phyloP scores from a whole-genome alignment of 2,113 vertebrate species.

The Pangasianodon hypophthalmus region DNA sequence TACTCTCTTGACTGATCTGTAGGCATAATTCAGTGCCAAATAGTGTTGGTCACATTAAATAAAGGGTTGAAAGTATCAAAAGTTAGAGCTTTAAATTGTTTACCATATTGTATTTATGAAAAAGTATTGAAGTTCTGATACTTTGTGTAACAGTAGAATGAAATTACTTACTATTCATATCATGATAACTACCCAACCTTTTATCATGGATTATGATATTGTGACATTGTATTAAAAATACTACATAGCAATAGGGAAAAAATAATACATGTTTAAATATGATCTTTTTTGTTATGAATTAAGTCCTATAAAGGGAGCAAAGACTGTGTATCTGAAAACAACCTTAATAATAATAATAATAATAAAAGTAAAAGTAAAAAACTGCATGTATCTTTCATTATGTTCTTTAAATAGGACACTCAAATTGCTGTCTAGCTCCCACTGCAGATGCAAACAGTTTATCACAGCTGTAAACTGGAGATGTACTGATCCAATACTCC shows the following conservation, averaged over 20 bases:
- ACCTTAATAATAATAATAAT: too few relatives aligned
- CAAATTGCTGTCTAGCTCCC: neutral
- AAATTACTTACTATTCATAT: neutral
- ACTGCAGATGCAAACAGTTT: neutral
- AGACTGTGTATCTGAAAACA: too few relatives aligned
- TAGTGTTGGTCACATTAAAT: too few relatives aligned
- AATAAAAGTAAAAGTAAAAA: too few relatives aligned
- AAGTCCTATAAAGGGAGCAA: too few relatives aligned
- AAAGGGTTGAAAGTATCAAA: too few relatives aligned
- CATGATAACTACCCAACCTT: neutral
- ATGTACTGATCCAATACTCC: neutral
- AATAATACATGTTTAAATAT: neutral
- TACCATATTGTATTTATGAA: neutral
- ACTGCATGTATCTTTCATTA: too few relatives aligned
- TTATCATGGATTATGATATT: neutral
- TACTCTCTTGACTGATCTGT: neutral
- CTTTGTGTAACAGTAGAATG: too few relatives aligned
- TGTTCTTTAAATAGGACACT: neutral
- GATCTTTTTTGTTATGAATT: too few relatives aligned
- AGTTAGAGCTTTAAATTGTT: too few relatives aligned
- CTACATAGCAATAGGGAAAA: neutral
- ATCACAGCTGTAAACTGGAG: neutral
- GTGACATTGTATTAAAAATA: neutral
- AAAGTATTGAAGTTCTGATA: neutral
- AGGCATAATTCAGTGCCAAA: neutral